phyloP scores from a whole-genome alignment of 2,113 vertebrate species.

The Tetraodon nigroviridis region DNA sequence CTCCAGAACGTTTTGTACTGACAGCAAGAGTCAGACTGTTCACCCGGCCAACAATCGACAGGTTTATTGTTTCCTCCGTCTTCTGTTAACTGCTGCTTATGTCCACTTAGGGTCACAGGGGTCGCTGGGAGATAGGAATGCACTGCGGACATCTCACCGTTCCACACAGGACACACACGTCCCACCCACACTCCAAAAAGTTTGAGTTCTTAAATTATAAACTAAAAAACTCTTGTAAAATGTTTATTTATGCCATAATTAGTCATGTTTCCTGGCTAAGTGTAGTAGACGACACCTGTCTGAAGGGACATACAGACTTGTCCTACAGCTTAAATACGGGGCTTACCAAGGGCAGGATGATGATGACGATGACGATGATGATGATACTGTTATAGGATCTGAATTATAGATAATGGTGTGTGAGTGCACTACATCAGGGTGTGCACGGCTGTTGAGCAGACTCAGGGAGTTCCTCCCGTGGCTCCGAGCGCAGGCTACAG shows the following conservation, averaged over 20 bases:
- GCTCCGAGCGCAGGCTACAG: constrained; percentile 20
- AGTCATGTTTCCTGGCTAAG: constrained; percentile 35
- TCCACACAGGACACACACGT: too few species aligned
- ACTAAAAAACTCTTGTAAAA: too few species aligned
- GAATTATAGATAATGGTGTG: constrained; percentile 62
- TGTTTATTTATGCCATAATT: too few species aligned
- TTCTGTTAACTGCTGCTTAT: background rate
- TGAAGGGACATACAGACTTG: constrained; percentile 33
- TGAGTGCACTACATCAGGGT: constrained; percentile 24
- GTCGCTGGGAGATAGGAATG: too few species aligned
- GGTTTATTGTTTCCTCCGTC: background rate
- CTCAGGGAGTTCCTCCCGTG: constrained; percentile 32
- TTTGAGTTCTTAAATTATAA: too few species aligned
- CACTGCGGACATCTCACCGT: too few species aligned
- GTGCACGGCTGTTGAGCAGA: constrained; percentile 21
- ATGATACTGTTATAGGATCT: constrained; percentile 47
- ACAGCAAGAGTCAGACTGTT: too few species aligned
- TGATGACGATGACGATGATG: too few species aligned
- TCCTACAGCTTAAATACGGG: constrained; percentile 47
- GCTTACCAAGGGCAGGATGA: constrained; percentile 48
- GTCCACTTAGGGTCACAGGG: too few species aligned
- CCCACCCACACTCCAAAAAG: too few species aligned
- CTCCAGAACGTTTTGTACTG: background rate
- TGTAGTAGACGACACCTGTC: constrained; percentile 32
- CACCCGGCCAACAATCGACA: too few species aligned